Percentiles rank a stretch among this genome's conserved stretches.
Evolutionary conservation across 2,113 vertebrate genomes (phyloP).

Genomic region (Ptyas mucosa): DNA sequence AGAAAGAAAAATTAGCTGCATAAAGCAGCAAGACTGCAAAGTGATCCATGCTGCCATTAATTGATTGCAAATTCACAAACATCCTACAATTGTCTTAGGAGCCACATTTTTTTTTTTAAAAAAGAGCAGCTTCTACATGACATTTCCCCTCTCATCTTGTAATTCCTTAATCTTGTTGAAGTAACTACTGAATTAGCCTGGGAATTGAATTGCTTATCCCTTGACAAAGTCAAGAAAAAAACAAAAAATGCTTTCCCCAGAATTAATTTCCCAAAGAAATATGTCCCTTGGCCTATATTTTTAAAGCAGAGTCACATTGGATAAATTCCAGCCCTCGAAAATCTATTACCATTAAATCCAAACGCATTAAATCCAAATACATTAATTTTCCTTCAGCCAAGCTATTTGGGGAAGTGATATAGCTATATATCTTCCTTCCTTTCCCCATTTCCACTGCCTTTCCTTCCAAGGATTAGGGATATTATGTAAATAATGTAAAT

Average conservation of each 20-base stretch:
- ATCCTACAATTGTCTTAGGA: background rate
- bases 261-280: conserved; percentile 65
- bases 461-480: background rate
- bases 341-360: conserved; percentile 57
- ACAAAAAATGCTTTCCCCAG: conserved; percentile 60
- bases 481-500: background rate
- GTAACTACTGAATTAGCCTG: conserved; percentile 21
- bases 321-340: conserved; percentile 45
- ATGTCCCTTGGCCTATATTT: conserved; percentile 52
- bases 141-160: conserved; percentile 31
- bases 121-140: conserved; percentile 39
- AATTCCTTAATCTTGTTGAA: conserved; percentile 29
- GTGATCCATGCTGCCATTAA: background rate
- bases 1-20: background rate
- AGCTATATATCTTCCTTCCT: background rate
- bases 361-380: background rate
- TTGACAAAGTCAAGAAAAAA: conserved; percentile 20
- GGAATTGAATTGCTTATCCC: conserved; percentile 52
- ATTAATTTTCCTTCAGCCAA: conserved; percentile 27
- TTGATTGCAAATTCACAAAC: background rate
- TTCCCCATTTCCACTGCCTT: background rate
- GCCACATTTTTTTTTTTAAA: background rate
- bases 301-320: conserved; percentile 56
- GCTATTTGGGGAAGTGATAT: background rate
- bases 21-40: background rate